Evolutionary conservation across 2,888 invertebrate genomes (phyloP).

Genomic region (Tyria jacobaeae): DNA sequence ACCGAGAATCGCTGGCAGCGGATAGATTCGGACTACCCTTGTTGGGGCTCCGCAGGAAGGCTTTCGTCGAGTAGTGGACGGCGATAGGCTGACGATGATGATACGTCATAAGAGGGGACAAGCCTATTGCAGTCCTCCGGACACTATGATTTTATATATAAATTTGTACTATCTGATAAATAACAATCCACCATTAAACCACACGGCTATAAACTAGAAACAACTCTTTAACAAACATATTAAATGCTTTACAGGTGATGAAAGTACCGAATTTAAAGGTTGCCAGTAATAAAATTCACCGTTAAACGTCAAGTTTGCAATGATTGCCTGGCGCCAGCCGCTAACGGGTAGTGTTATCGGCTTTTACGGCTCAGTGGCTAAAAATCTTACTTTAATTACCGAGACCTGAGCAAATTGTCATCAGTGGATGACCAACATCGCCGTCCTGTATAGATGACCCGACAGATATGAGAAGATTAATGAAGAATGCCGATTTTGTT

Average conservation of each 20-base stretch:
- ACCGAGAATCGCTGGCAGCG: too few species aligned
- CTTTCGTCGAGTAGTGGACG: too few species aligned
- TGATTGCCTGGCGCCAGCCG: conserved; percentile 56
- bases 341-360: conserved; percentile 60
- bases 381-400: conserved; percentile 50
- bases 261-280: conserved; percentile 33
- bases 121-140: too few species aligned
- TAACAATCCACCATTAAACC: too few species aligned
- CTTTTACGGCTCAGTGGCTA: conserved; percentile 49
- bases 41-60: too few species aligned
- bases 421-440: conserved; percentile 19
- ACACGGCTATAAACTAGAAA: too few species aligned
- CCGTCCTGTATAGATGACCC: conserved; percentile 14
- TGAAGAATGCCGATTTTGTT: conserved; percentile 5
- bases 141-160: too few species aligned
- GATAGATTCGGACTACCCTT: too few species aligned
- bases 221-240: conserved; percentile 15
- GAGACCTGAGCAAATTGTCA: conserved; percentile 27
- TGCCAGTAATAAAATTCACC: conserved; percentile 56
- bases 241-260: conserved; percentile 17
- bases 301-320: conserved; percentile 53
- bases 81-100: too few species aligned
- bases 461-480: conserved; percentile 14
- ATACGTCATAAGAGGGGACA: too few species aligned
- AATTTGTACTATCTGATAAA: too few species aligned